phyloP scores from a whole-genome alignment of 2,888 invertebrate genomes.

The Eumacrocentrus americanus region DNA sequence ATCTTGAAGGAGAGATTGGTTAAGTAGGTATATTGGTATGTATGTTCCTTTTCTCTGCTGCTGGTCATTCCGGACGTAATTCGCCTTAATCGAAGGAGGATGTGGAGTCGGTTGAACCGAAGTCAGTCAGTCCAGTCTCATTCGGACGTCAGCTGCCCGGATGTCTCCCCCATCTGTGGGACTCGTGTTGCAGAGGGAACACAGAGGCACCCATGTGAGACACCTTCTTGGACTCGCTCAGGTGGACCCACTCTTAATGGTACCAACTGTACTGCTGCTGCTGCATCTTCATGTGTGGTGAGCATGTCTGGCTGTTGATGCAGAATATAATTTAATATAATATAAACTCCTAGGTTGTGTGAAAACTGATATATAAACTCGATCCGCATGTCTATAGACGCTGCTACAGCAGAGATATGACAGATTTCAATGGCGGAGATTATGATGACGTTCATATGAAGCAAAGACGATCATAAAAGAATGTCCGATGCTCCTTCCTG shows the following conservation, averaged over 20 bases:
- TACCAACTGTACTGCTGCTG: no score
- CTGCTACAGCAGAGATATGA: no score
- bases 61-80: conserved; percentile 57
- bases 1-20: no score
- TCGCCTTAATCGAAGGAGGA: conserved; percentile 61
- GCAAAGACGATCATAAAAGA: not conserved
- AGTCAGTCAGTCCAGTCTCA: conserved; percentile 59
- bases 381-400: no score
- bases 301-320: no score
- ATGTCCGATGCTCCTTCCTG: conserved; percentile 32
- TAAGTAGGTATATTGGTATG: no score
- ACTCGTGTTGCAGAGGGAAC: conserved; percentile 52
- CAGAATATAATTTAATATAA: no score
- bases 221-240: conserved; percentile 57
- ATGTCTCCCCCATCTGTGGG: conserved; percentile 61
- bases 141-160: conserved; percentile 62
- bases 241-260: conserved; percentile 55
- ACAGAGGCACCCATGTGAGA: conserved; percentile 61
- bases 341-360: no score
- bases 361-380: no score
- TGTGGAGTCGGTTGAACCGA: conserved; percentile 62
- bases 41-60: no score
- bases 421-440: no score
- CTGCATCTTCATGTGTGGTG: no score
- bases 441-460: not conserved